Conservation (phyloP, 1,140 invertebrate genomes). For the Lepidurus arcticus region DNA sequence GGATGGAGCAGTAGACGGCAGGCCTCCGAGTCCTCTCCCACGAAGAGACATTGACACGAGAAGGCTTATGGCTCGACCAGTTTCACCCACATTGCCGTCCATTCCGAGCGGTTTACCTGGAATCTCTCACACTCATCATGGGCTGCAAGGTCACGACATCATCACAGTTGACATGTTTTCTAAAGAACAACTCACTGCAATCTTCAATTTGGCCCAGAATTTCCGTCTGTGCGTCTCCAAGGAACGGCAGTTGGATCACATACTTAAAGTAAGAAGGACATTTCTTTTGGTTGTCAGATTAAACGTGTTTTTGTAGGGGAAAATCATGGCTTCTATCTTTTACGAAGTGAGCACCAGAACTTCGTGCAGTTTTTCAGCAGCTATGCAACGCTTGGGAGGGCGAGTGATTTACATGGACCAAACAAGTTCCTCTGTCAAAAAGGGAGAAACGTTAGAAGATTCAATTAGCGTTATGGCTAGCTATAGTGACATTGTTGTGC, state of each 20-base stretch:
- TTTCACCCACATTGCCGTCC: slow-evolving; percentile 25
- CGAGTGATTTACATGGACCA: slow-evolving; percentile 83
- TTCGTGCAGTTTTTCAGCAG: slow-evolving; percentile 88
- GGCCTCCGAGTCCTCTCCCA: slow-evolving; percentile 24
- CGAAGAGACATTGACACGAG: background rate
- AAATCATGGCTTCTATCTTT: slow-evolving; percentile 92
- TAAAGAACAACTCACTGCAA: slow-evolving; percentile 84
- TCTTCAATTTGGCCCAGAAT: slow-evolving; percentile 89
- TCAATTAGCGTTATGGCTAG: slow-evolving; percentile 76
- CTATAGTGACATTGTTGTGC: slow-evolving; percentile 85
- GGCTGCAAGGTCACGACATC: slow-evolving; percentile 70
- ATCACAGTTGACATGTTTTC: slow-evolving; percentile 77
- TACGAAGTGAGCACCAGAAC: slow-evolving; percentile 97
- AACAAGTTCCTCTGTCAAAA: slow-evolving; percentile 84
- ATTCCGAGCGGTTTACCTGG: slow-evolving; percentile 27
- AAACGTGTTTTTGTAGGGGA: slow-evolving; percentile 56
- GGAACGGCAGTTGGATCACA: slow-evolving; percentile 74
- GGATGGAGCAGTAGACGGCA: background rate
- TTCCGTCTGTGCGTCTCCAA: slow-evolving; percentile 75
- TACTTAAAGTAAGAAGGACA: slow-evolving; percentile 58
- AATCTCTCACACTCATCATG: slow-evolving; percentile 42
- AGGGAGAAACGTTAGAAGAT: slow-evolving; percentile 93
- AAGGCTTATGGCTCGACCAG: slow-evolving; percentile 27
- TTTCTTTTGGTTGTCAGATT: background rate
- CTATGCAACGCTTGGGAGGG: slow-evolving; percentile 93